Evolutionary conservation across 2,888 invertebrate species (phyloP).

Genomic region (Lasioglossum villosulum): DNA sequence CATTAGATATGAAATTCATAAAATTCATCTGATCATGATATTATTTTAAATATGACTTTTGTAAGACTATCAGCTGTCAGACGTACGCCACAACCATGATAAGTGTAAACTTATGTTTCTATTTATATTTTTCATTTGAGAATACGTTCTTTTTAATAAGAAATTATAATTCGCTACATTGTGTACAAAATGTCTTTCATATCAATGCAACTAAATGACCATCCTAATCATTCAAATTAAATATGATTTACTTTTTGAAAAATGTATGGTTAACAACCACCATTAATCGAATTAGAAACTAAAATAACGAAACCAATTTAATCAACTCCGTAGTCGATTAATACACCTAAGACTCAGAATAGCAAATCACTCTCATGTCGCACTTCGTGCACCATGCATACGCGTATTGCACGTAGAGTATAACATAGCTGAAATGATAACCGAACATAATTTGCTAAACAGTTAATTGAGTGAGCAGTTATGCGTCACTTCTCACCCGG

Average conservation of each 20-base stretch:
- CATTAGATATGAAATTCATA: neutral
- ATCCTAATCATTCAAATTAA: no score
- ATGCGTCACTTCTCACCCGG: neutral
- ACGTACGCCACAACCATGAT: neutral
- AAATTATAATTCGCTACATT: no score
- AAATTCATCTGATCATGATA: neutral
- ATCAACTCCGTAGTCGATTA: neutral
- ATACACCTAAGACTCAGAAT: neutral
- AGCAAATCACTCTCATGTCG: neutral
- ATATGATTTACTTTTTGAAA: neutral
- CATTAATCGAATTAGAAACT: neutral
- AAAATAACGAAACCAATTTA: neutral
- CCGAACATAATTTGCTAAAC: neutral
- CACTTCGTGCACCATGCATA: neutral
- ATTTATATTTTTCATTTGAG: no score
- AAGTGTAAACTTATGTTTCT: neutral
- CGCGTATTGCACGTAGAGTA: neutral
- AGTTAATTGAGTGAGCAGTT: constrained; percentile 1
- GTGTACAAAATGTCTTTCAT: no score
- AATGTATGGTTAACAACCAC: neutral
- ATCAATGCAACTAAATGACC: no score
- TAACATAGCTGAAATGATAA: neutral
- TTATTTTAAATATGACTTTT: neutral
- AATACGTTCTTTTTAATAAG: no score
- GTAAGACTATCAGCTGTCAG: no score